These are phyloP conservation scores for Drosophila borborema DNA, from an alignment of 2,888 invertebrate genomes.

Conservation along the genomic window DNA sequence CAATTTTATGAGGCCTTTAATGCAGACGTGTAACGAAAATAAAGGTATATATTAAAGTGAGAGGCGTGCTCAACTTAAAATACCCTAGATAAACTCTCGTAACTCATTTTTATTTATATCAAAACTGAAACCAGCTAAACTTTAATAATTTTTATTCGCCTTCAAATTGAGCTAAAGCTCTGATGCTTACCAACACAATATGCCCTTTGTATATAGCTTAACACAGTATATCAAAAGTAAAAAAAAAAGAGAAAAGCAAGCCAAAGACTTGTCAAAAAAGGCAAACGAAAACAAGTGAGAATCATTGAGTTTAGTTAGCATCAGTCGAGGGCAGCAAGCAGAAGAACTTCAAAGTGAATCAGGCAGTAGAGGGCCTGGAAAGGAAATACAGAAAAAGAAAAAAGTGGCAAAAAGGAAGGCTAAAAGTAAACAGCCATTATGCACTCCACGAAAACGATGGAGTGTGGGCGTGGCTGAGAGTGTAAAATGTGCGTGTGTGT, in stretches of 20 bases:
- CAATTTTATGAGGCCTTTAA: conserved; percentile 39
- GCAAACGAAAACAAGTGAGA: conserved; percentile 36
- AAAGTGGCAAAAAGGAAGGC: conserved; percentile 47
- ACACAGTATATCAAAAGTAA: conserved; percentile 36
- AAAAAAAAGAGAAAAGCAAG: conserved; percentile 22
- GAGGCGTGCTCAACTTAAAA: neutral
- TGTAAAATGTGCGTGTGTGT: conserved; percentile 7
- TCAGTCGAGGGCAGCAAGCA: conserved; percentile 40
- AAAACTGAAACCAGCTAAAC: neutral
- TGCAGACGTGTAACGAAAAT: conserved; percentile 31
- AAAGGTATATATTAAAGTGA: conserved; percentile 2
- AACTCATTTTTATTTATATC: neutral
- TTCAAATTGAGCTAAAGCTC: neutral
- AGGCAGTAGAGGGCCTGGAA: conserved; percentile 40
- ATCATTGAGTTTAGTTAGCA: conserved; percentile 53
- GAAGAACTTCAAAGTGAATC: conserved; percentile 75
- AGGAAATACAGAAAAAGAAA: conserved; percentile 2
- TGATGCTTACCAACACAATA: neutral
- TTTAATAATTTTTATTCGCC: neutral
- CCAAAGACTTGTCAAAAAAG: conserved; percentile 23
- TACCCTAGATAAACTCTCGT: neutral
- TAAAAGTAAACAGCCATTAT: conserved; percentile 80
- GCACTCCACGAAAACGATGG: conserved; percentile 71
- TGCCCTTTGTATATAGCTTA: neutral
- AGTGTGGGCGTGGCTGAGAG: conserved; percentile 13